Percentiles rank a stretch among this genome's conserved stretches.
Evolutionary conservation across 2,797 vertebrate species (phyloP).

Genomic region (Mormyrops boulengeri): DNA sequence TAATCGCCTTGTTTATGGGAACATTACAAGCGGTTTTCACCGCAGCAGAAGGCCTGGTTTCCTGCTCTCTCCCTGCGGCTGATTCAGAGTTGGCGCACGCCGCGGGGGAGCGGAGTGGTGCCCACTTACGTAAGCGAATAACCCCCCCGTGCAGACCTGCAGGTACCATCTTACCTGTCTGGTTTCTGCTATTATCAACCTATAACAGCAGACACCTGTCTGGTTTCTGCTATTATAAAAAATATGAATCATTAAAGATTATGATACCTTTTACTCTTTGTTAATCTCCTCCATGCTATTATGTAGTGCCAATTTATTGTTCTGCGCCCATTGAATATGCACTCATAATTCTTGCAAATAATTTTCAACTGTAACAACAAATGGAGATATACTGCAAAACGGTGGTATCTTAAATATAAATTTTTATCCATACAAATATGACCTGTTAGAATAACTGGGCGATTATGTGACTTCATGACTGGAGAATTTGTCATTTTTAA

Average conservation of each 20-base stretch:
- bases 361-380: neutral
- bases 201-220: neutral
- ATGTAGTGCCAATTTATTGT: neutral
- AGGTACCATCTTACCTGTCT: neutral
- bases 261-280: neutral
- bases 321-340: neutral
- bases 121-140: neutral
- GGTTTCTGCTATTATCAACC: neutral
- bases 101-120: neutral
- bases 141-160: neutral
- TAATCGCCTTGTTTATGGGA: constrained; percentile 3
- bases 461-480: neutral
- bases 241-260: neutral
- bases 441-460: neutral
- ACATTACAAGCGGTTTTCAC: neutral
- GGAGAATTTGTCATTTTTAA: neutral
- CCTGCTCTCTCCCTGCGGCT: neutral
- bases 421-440: neutral
- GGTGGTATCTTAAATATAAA: neutral
- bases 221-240: neutral
- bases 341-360: neutral
- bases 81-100: neutral
- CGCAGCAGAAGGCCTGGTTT: constrained; percentile 1
- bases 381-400: neutral
- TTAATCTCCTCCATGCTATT: neutral